Evolutionary conservation across 2,797 vertebrate genomes (phyloP).

Genomic region (Chaetodon trifasciatus): DNA sequence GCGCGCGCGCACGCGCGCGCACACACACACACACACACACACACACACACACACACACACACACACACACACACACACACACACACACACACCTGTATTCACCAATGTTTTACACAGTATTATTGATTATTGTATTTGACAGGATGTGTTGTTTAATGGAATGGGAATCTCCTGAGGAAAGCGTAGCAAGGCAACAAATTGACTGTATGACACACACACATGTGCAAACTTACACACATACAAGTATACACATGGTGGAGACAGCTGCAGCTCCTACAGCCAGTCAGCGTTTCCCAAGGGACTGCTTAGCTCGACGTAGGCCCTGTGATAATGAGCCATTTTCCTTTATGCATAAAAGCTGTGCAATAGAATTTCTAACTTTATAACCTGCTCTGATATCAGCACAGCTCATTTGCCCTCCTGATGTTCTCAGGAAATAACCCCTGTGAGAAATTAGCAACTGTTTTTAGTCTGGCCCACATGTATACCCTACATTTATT

Average conservation of each 20-base stretch:
- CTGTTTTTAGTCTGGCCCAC: not conserved
- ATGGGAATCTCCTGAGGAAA: slow-evolving; percentile 62
- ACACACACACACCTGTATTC: slow-evolving; percentile 23
- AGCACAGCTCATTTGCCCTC: slow-evolving; percentile 29
- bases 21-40: not conserved
- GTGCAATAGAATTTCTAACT: slow-evolving; percentile 63
- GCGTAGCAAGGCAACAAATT: slow-evolving; percentile 57
- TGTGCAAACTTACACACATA: slow-evolving; percentile 22
- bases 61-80: not conserved
- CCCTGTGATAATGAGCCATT: slow-evolving; percentile 75
- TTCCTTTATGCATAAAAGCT: slow-evolving; percentile 73
- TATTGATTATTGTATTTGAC: slow-evolving; percentile 60
- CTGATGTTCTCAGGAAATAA: slow-evolving; percentile 36
- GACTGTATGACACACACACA: slow-evolving; percentile 41
- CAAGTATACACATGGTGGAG: slow-evolving; percentile 23
- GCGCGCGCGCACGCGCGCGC: too few species aligned
- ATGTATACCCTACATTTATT: slow-evolving; percentile 1
- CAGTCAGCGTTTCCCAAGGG: slow-evolving; percentile 66
- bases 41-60: not conserved
- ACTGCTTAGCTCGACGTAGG: slow-evolving; percentile 62
- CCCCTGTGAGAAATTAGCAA: not conserved
- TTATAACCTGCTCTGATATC: slow-evolving; percentile 42
- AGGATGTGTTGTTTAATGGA: slow-evolving; percentile 61
- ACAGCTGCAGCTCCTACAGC: slow-evolving; percentile 65
- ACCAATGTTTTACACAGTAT: slow-evolving; percentile 27